Percentiles rank a stretch among this genome's conserved stretches.
Conservation (phyloP, 2,888 invertebrate species). For the Synergus umbraculus region DNA sequence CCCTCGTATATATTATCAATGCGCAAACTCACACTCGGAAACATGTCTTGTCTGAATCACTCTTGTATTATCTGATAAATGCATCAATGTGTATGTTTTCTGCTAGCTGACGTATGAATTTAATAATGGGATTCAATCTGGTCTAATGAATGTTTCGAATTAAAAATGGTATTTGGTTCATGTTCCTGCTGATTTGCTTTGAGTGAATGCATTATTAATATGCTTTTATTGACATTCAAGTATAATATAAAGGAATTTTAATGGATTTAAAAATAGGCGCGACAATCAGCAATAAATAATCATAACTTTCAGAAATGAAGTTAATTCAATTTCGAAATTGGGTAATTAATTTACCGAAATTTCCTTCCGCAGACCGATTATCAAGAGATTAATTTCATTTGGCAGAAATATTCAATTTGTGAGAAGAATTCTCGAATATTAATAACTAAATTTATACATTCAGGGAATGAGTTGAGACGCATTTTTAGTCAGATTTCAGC, state of each 20-base stretch:
- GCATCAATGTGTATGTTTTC: conserved; percentile 13
- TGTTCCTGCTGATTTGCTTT: not conserved
- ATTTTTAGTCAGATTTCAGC: conserved; percentile 9
- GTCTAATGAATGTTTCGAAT: conserved; percentile 37
- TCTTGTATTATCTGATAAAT: conserved; percentile 30
- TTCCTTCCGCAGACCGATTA: not conserved
- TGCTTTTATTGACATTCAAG: too few species aligned
- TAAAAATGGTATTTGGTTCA: conserved; percentile 6
- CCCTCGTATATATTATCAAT: conserved; percentile 26
- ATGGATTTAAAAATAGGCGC: too few species aligned
- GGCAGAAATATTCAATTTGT: conserved; percentile 15
- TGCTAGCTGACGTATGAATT: conserved; percentile 1
- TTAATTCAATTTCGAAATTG: too few species aligned
- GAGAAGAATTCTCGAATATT: too few species aligned
- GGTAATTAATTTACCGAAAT: not conserved
- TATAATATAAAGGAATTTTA: too few species aligned
- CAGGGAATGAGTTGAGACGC: not conserved
- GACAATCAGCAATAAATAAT: too few species aligned
- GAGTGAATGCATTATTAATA: too few species aligned
- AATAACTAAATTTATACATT: not conserved
- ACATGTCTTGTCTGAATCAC: conserved; percentile 22
- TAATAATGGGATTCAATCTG: conserved; percentile 28
- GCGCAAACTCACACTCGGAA: conserved; percentile 11
- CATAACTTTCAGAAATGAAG: too few species aligned
- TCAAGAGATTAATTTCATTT: not conserved